phyloP scores from a whole-genome alignment of 1,140 invertebrate species.

The Zeugodacus cucurbitae region DNA sequence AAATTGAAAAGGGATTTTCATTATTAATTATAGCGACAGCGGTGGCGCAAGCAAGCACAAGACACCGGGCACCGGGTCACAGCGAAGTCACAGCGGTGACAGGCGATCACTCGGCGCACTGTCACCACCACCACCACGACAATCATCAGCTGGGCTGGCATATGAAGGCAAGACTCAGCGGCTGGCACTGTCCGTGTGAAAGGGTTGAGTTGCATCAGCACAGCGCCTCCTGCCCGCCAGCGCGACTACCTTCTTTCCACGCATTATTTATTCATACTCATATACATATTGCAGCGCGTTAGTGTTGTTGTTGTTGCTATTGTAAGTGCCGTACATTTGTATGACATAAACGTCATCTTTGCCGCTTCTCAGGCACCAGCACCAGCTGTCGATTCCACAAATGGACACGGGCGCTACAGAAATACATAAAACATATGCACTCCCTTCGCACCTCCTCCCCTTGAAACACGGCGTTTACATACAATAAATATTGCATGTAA shows the following conservation, averaged over 20 bases:
- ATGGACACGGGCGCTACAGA: not conserved
- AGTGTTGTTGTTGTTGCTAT: not conserved
- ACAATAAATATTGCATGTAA: not conserved
- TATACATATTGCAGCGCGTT: not conserved
- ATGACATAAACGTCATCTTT: not conserved
- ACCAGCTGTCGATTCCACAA: conserved; percentile 57
- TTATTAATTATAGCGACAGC: conserved; percentile 64
- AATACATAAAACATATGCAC: not conserved
- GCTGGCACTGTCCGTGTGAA: not conserved
- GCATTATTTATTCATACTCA: not conserved
- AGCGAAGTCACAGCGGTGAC: not conserved
- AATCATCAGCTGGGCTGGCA: not conserved
- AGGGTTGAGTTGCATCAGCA: conserved; percentile 9
- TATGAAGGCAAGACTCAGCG: not conserved
- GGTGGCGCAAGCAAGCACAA: conserved; percentile 9
- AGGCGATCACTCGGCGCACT: not conserved
- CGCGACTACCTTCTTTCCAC: not conserved
- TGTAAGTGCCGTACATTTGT: not conserved
- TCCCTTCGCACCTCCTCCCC: not conserved
- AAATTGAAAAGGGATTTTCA: conserved; percentile 66
- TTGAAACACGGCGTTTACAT: not conserved
- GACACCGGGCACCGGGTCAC: not conserved
- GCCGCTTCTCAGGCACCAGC: not conserved
- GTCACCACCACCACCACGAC: not conserved
- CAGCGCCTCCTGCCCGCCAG: not conserved